These are phyloP conservation scores for Florisuga fusca DNA, from an alignment of 2,797 vertebrate species.

Conservation along the genomic window DNA sequence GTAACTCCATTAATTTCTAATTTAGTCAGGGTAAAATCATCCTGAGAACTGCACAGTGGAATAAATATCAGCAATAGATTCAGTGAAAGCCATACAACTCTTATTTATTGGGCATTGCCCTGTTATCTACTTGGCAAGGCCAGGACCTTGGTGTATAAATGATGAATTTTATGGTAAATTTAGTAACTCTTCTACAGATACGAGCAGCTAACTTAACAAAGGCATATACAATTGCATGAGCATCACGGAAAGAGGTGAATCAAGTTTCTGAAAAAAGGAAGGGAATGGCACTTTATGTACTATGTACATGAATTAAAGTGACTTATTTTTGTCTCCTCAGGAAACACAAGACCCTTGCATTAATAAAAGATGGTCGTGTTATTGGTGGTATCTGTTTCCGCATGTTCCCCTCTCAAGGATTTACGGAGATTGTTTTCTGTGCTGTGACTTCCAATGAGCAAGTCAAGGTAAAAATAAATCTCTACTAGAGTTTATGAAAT, in stretches of 20 bases:
- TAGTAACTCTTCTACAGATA: background rate
- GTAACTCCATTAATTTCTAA: conserved; percentile 5
- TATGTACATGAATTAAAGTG: background rate
- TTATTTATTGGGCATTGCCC: background rate
- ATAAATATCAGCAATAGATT: background rate
- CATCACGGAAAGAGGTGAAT: background rate
- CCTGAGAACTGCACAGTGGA: background rate
- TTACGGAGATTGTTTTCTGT: conserved; percentile 99
- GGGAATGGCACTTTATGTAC: background rate
- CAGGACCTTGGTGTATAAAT: background rate
- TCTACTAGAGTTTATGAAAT: background rate
- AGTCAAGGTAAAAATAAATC: conserved; percentile 90
- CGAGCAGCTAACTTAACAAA: background rate
- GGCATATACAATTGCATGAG: background rate
- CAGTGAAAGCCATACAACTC: background rate
- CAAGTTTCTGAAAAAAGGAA: background rate
- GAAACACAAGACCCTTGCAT: conserved; percentile 97
- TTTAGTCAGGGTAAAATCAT: background rate
- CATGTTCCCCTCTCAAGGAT: conserved; percentile 98
- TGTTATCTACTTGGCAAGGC: background rate
- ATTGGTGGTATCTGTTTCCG: conserved; percentile 98
- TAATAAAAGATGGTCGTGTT: conserved; percentile 99
- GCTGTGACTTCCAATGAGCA: conserved; percentile 98
- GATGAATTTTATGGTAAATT: background rate
- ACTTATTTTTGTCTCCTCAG: conserved; percentile 77